Conservation (phyloP, 2,797 vertebrate genomes). For the Furcifer pardalis region DNA sequence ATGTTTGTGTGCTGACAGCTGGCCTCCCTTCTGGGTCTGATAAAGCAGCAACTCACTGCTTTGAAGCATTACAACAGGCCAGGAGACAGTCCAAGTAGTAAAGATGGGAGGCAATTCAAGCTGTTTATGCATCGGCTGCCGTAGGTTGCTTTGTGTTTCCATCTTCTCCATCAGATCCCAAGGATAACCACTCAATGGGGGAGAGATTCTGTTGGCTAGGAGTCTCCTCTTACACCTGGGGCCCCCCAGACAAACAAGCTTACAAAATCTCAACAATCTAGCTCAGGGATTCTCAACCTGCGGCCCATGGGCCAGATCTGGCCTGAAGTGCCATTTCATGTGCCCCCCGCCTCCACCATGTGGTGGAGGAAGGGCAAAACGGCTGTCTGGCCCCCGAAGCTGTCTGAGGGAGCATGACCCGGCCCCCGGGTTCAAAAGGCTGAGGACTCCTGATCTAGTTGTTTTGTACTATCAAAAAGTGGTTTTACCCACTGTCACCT, state of each 20-base stretch:
- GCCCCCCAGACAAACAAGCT: not conserved
- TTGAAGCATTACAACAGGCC: slow-evolving; percentile 52
- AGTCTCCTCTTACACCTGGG: not conserved
- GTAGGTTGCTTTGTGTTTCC: slow-evolving; percentile 25
- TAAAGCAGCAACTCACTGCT: slow-evolving; percentile 63
- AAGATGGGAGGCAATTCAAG: slow-evolving; percentile 12
- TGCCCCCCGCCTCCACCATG: too few species aligned
- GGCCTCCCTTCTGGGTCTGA: slow-evolving; percentile 67
- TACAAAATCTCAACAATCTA: not conserved
- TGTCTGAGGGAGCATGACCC: too few species aligned
- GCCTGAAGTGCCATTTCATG: too few species aligned
- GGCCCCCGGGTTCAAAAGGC: too few species aligned
- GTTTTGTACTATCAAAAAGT: too few species aligned
- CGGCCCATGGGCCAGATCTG: too few species aligned
- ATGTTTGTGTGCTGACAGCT: slow-evolving; percentile 64
- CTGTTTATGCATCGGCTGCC: slow-evolving; percentile 25
- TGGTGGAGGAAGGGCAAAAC: too few species aligned
- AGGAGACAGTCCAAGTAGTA: slow-evolving; percentile 46
- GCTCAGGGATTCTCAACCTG: too few species aligned
- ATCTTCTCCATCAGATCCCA: slow-evolving; percentile 24
- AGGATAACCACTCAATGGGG: slow-evolving; percentile 10
- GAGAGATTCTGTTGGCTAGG: slow-evolving; percentile 19
- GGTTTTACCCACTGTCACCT: too few species aligned
- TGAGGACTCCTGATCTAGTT: too few species aligned
- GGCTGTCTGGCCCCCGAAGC: too few species aligned